Base-by-base conservation (phyloP, 2,888 invertebrate species). In the Erpobdella octoculata region DNA sequence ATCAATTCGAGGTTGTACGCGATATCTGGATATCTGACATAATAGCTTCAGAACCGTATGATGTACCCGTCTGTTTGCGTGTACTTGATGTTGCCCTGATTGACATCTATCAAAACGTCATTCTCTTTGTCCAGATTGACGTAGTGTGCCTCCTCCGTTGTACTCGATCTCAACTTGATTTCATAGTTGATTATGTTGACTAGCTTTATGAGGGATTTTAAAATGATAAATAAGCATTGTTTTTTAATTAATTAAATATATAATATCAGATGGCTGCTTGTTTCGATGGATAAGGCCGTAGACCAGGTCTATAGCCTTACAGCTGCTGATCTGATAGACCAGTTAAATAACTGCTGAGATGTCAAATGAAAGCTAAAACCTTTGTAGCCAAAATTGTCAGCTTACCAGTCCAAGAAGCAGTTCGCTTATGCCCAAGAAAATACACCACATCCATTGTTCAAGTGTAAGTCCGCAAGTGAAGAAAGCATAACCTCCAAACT, bases 381-480 rank as follows among this genome's bases (percentile, higher is more conserved):
- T n/a, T n/a, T n/a, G n/a, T n/a, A n/a, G n/a, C n/a, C n/a, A n/a
- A n/a, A n/a, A n/a, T n/a, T n/a, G n/a, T 53, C 15, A 12, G 8
- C 53, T 1, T 71, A 53, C 71, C 65, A 65, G 35, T 25, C 46
- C 71, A 3, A 48, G 48, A 41, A 71, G 53, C 25, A 71, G 71
- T 71, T 53, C 71, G 35, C 71, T 65, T n/a, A 71, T 28, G 21
- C 65, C 71, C n/a, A 71, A 71, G 28, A 71, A 53, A n/a, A 71
- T 9, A 37, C 71, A 65, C 71, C 71, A 71, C 37, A 71, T 38
- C 71, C 71, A 71, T 38, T 71, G 71, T n/a, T 71, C 71, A 25
- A 53, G 15, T 33, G 48, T 65, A 33, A 71, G 31, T 21, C 25
- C 21, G 33, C 46, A n/a, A 0, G 71, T 71, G 71, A 71, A 71